phyloP scores from a whole-genome alignment of 2,888 invertebrate species.

The Leptinotarsa tumamoca region DNA sequence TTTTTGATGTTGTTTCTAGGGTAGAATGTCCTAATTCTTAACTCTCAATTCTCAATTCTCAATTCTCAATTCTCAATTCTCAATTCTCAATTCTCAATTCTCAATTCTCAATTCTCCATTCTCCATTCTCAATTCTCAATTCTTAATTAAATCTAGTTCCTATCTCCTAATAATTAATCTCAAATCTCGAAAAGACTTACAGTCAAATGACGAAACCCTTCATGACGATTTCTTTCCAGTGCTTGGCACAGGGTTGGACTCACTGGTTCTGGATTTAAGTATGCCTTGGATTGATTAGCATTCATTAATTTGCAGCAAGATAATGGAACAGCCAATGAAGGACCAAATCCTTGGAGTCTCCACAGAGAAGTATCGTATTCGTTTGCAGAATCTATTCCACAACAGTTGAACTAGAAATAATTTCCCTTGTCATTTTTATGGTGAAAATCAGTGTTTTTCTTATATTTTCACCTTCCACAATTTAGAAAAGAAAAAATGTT shows the following conservation, averaged over 20 bases:
- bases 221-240: constrained; percentile 70
- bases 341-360: constrained; percentile 81
- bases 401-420: constrained; percentile 77
- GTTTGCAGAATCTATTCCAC: constrained; percentile 81
- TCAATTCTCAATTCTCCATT: too few relatives aligned
- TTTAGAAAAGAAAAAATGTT: too few relatives aligned
- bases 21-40: too few relatives aligned
- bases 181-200: constrained; percentile 63
- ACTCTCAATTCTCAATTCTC: too few relatives aligned
- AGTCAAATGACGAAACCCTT: constrained; percentile 71
- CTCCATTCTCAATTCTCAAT: too few relatives aligned
- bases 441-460: neutral
- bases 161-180: too few relatives aligned
- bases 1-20: too few relatives aligned
- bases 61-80: too few relatives aligned
- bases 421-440: neutral
- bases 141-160: too few relatives aligned
- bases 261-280: constrained; percentile 81
- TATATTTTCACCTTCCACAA: too few relatives aligned
- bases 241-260: constrained; percentile 80
- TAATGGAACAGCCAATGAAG: constrained; percentile 65
- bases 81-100: too few relatives aligned
- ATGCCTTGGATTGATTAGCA: constrained; percentile 69
- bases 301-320: constrained; percentile 74
- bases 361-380: constrained; percentile 87